Base-by-base conservation (phyloP, 92 coral and sea anemone species). In the Palythoa heliodiscus region DNA sequence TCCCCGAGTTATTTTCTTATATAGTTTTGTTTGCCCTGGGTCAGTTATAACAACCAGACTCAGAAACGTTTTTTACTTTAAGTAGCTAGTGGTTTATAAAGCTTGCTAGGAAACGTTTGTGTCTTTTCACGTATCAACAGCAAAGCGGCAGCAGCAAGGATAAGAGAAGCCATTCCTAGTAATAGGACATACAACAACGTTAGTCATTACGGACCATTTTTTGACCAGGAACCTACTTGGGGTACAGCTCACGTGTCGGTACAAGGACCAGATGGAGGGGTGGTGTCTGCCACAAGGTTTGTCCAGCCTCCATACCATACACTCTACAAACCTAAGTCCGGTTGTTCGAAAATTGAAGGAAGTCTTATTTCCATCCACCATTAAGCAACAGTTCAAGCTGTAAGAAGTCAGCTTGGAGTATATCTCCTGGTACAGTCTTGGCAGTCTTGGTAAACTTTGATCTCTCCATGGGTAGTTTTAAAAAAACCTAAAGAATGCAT, bases 161-260 rank as follows among this genome's bases (percentile, higher is more conserved):
- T 94, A 13, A 73, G 92, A 48, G 83, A 71, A 10, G 90, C 84
- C 70, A 93, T 94, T 57, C 92, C 76, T 67, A 77, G 80, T 4
- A 78, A 83, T 68, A 87, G 88, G 79, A 97, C 99, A 0, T 91
- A 87, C 80, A 88, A 84, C 17, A 80, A 89, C 40, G 85, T 90
- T 11, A 81, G 93, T 14, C 83, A 94, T 73, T 97, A 97, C 71
- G 98, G 95, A 29, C 95, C 94, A 11, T 80, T 89, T 19, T 88
- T 92, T 17, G 95, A 92, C 71, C 91, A 87, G 57, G 88, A 88
- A 23, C 92, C 79, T 3, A 75, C 91, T 75, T 87, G 91, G 71
- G 99, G 99, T 9, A 94, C 99, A 2, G 75, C 97, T 24, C 98
- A 97, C 63, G 92, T 97, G 63, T 89, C 99, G 6, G 98, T 93